A percentile compares a stretch with the other conserved stretches of the same genome.
phyloP scores from a whole-genome alignment of 1,140 invertebrate genomes.

The Rhyzopertha dominica region DNA sequence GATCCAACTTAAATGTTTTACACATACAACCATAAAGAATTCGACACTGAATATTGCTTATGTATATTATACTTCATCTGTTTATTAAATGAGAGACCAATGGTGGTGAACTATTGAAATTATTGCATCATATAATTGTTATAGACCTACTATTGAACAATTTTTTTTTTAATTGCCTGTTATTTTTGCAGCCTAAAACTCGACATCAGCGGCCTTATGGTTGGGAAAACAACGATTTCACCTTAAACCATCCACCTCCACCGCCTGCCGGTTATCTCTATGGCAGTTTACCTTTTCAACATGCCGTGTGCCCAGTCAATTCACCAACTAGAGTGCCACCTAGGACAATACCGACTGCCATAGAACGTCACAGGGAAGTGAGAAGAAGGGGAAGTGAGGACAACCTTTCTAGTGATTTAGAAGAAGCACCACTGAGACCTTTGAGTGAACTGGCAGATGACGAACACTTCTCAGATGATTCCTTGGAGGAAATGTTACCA shows the following conservation, averaged over 20 bases:
- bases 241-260: constrained; percentile 51
- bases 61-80: no score
- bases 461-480: constrained; percentile 76
- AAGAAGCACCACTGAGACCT: constrained; percentile 28
- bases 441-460: constrained; percentile 53
- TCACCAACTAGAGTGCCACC: constrained; percentile 59
- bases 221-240: constrained; percentile 60
- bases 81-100: no score
- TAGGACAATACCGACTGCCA: constrained; percentile 60
- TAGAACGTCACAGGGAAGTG: constrained; percentile 71
- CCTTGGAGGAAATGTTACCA: constrained; percentile 67
- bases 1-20: no score
- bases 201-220: constrained; percentile 66
- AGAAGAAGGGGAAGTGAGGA: constrained; percentile 48
- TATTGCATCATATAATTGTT: no score
- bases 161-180: constrained; percentile 17
- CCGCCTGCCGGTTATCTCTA: constrained; percentile 58
- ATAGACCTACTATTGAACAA: neutral
- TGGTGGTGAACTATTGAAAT: no score
- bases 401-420: constrained; percentile 31
- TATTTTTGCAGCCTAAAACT: constrained; percentile 61
- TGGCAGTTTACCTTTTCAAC: constrained; percentile 56
- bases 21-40: no score
- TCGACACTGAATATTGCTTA: no score
- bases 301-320: constrained; percentile 41